phyloP scores from a whole-genome alignment of 2,113 vertebrate genomes.

The Cynopterus brachyotis region DNA sequence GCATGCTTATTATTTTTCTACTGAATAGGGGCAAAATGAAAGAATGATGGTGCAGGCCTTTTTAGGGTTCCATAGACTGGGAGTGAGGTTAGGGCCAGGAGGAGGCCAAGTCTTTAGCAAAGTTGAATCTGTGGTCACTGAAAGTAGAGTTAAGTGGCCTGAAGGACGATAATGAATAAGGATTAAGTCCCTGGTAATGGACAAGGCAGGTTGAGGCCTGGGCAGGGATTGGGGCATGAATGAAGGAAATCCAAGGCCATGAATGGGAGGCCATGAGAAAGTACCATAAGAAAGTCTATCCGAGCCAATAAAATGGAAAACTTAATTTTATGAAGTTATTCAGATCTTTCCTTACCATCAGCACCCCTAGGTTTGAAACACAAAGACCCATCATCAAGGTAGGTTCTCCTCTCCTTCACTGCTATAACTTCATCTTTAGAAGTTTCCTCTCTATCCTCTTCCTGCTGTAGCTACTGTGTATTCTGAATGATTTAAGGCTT shows the following conservation, averaged over 20 bases:
- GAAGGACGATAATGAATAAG: not conserved
- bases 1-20: not conserved
- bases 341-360: not conserved
- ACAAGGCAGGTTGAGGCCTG: not conserved
- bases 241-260: not conserved
- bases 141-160: not conserved
- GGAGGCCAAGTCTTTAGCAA: not conserved
- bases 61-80: not conserved
- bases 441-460: not conserved
- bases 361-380: not conserved
- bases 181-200: not conserved
- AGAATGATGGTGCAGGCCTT: accelerated
- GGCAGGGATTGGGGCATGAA: not conserved
- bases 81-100: not conserved
- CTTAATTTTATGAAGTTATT: not conserved
- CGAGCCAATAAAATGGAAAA: not conserved
- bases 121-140: not conserved
- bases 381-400: not conserved
- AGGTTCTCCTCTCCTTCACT: not conserved
- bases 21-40: not conserved
- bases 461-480: not conserved
- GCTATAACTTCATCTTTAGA: not conserved
- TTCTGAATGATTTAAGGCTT: not conserved
- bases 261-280: not conserved
- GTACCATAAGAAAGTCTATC: not conserved